phyloP scores from a whole-genome alignment of 1,140 invertebrate species.

The Notospermus geniculatus region DNA sequence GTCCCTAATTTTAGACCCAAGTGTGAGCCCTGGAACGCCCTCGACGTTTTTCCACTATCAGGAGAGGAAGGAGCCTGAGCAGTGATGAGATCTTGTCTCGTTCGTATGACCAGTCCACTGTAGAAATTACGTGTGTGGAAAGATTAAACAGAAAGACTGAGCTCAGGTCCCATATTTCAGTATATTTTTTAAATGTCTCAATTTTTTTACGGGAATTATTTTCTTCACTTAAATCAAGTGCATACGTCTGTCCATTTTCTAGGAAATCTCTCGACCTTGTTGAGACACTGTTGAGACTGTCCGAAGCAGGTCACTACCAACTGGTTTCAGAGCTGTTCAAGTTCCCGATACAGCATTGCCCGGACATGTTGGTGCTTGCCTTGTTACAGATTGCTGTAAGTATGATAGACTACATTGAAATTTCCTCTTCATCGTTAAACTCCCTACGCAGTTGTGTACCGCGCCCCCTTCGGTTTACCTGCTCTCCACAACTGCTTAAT shows the following conservation, averaged over 20 bases:
- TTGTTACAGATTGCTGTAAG: slow-evolving; percentile 75
- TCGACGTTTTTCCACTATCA: no score
- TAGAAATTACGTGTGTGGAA: no score
- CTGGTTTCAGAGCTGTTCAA: slow-evolving; percentile 89
- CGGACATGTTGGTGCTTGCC: slow-evolving; percentile 85
- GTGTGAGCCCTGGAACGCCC: no score
- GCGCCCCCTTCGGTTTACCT: no score
- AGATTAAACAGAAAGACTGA: no score
- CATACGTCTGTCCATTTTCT: slow-evolving; percentile 13
- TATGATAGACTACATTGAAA: slow-evolving; percentile 12
- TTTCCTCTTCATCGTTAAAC: no score
- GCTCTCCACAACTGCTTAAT: no score
- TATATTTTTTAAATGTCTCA: neutral
- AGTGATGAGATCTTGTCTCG: no score
- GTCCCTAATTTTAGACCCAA: no score
- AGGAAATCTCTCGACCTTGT: slow-evolving; percentile 81
- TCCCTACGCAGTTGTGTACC: no score
- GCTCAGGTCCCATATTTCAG: neutral
- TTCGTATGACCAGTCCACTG: no score
- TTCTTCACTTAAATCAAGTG: slow-evolving; percentile 11
- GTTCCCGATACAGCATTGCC: slow-evolving; percentile 87
- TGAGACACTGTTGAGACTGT: slow-evolving; percentile 80
- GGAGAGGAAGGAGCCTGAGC: no score
- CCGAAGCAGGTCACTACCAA: slow-evolving; percentile 73
- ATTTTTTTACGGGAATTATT: neutral